Evolutionary conservation across 1,140 invertebrate species (phyloP).

Genomic region (Frieseomelitta varia): DNA sequence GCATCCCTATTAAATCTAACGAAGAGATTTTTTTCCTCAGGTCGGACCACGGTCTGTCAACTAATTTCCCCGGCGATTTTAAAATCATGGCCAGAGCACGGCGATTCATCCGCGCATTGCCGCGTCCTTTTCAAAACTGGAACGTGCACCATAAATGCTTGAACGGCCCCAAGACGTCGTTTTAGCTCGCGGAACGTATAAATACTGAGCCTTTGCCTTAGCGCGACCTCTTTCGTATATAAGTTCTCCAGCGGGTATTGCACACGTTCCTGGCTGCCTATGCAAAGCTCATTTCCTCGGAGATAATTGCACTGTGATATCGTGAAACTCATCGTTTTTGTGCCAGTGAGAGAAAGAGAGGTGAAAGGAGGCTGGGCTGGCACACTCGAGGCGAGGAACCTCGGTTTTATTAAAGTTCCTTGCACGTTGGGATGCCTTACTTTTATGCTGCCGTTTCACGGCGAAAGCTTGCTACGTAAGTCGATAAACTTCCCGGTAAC

Average conservation of each 20-base stretch:
- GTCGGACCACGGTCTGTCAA: constrained; percentile 50
- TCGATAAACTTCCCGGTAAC: constrained; percentile 64
- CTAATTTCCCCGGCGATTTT: constrained; percentile 67
- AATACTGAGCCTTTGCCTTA: constrained; percentile 66
- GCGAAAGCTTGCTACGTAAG: constrained; percentile 63
- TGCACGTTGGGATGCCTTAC: constrained; percentile 58
- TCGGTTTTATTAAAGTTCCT: constrained; percentile 63
- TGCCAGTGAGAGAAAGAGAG: constrained; percentile 16
- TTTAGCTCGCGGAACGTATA: constrained; percentile 64
- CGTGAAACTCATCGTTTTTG: constrained; percentile 67
- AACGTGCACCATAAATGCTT: constrained; percentile 63
- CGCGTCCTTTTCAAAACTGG: constrained; percentile 63
- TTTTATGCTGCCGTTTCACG: constrained; percentile 53
- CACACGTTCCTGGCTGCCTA: constrained; percentile 65
- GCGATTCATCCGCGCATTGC: constrained; percentile 58
- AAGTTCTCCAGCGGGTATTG: constrained; percentile 57
- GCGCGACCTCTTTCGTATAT: constrained; percentile 71
- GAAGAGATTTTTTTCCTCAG: constrained; percentile 37
- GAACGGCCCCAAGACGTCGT: constrained; percentile 60
- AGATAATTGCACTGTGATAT: constrained; percentile 78
- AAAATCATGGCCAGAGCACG: constrained; percentile 56
- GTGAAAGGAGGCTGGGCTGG: not conserved
- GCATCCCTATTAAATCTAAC: constrained; percentile 46
- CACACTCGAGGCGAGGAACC: constrained; percentile 19
- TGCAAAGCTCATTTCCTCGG: constrained; percentile 77